phyloP scores from a whole-genome alignment of 2,888 invertebrate genomes.

The Plebejus anna region DNA sequence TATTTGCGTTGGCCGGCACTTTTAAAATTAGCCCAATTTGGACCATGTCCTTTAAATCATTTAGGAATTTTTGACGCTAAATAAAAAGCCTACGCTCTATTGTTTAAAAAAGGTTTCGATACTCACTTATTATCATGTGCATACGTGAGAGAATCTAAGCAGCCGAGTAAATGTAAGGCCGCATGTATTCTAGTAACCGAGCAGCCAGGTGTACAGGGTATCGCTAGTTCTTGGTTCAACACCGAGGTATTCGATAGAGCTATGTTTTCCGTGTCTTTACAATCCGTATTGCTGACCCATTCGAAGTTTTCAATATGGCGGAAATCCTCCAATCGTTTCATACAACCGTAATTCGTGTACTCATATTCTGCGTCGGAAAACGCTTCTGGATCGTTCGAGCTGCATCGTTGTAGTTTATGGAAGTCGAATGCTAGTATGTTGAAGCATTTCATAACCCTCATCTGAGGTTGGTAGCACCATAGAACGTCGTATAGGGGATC shows the following conservation, averaged over 20 bases:
- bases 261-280: constrained; percentile 51
- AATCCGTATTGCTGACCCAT: constrained; percentile 52
- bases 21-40: too few relatives aligned
- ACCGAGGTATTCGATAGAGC: constrained; percentile 80
- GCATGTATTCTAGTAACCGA: constrained; percentile 91
- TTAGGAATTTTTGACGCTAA: too few relatives aligned
- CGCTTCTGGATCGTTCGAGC: constrained; percentile 53
- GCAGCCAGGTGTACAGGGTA: constrained; percentile 85
- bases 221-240: constrained; percentile 88
- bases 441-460: constrained; percentile 84
- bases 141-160: constrained; percentile 92
- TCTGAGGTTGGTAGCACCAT: constrained; percentile 91
- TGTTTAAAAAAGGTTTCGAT: neutral
- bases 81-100: too few relatives aligned
- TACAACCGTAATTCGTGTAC: constrained; percentile 65
- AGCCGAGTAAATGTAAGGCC: constrained; percentile 93
- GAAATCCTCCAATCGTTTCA: constrained; percentile 68
- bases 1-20: too few relatives aligned
- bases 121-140: constrained; percentile 85
- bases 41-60: too few relatives aligned
- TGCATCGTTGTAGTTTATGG: constrained; percentile 65
- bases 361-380: constrained; percentile 52
- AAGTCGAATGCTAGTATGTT: constrained; percentile 91
- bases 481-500: constrained; percentile 96
- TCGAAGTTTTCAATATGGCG: constrained; percentile 63